These are phyloP conservation scores for Cenopis cana DNA, from an alignment of 2,888 invertebrate species.

Conservation along the genomic window DNA sequence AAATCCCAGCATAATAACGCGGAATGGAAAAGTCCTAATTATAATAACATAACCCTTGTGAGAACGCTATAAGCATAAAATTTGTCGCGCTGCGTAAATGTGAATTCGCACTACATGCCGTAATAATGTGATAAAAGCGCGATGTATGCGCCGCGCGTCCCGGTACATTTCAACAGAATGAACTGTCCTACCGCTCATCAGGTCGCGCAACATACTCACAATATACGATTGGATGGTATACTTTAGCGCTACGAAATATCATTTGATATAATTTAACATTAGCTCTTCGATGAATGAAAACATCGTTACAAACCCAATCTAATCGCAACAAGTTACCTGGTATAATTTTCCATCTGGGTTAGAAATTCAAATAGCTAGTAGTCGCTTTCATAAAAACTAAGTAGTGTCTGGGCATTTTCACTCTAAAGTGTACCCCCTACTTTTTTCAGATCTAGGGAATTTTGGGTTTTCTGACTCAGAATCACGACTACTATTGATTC, in stretches of 20 bases:
- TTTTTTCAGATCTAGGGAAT: no score
- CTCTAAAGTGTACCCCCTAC: no score
- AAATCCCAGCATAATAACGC: slow-evolving; percentile 32
- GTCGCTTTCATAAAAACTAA: no score
- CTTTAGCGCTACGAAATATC: not conserved
- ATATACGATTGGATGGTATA: not conserved
- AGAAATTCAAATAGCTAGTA: no score
- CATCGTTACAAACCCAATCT: no score
- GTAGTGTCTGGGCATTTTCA: no score
- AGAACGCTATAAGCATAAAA: slow-evolving; percentile 58
- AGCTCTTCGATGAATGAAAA: no score
- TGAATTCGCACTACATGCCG: slow-evolving; percentile 66
- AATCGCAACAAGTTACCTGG: no score
- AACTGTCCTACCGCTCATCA: slow-evolving; percentile 24
- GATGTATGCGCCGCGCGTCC: slow-evolving; percentile 73
- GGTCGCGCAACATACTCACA: slow-evolving; percentile 21
- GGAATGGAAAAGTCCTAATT: slow-evolving; percentile 41
- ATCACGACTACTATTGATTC: no score
- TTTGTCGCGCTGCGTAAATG: slow-evolving; percentile 65
- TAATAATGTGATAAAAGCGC: slow-evolving; percentile 68
- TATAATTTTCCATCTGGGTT: no score
- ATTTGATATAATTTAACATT: not conserved
- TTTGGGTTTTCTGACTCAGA: no score
- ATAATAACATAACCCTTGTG: slow-evolving; percentile 43
- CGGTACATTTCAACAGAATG: slow-evolving; percentile 62